Conservation (phyloP, 2,797 vertebrate genomes). For the Ctenosaura bakeri region DNA sequence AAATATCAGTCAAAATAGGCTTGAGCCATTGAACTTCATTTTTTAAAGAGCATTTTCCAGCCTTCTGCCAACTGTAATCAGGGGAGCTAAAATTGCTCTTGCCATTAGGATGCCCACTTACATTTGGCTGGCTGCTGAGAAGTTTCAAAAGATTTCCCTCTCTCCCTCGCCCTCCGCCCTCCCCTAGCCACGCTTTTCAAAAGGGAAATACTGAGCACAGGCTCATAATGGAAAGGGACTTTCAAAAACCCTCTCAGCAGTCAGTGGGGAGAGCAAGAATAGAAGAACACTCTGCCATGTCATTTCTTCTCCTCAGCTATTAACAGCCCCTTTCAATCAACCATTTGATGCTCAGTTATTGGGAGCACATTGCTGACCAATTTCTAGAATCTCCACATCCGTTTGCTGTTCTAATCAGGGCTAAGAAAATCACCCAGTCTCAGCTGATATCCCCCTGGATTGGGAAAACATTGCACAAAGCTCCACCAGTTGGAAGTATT, state of each 20-base stretch:
- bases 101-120: slow-evolving; percentile 74
- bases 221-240: slow-evolving; percentile 52
- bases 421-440: no score
- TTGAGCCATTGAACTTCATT: slow-evolving; percentile 72
- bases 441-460: no score
- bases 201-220: slow-evolving; percentile 64
- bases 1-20: slow-evolving; percentile 74
- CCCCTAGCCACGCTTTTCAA: slow-evolving; percentile 63
- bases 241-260: slow-evolving; percentile 70
- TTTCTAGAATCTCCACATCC: background rate
- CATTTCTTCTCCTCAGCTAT: background rate
- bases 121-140: slow-evolving; percentile 74
- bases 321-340: background rate
- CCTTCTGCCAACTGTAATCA: slow-evolving; percentile 75
- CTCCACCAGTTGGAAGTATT: no score
- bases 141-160: slow-evolving; percentile 71
- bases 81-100: slow-evolving; percentile 75
- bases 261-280: slow-evolving; percentile 50
- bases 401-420: background rate
- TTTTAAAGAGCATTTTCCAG: slow-evolving; percentile 75
- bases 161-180: background rate
- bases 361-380: background rate
- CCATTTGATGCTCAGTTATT: background rate
- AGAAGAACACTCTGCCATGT: slow-evolving; percentile 61
- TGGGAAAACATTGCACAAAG: no score